phyloP scores from a whole-genome alignment of 2,888 invertebrate species.

The Oxystoma pomonae region DNA sequence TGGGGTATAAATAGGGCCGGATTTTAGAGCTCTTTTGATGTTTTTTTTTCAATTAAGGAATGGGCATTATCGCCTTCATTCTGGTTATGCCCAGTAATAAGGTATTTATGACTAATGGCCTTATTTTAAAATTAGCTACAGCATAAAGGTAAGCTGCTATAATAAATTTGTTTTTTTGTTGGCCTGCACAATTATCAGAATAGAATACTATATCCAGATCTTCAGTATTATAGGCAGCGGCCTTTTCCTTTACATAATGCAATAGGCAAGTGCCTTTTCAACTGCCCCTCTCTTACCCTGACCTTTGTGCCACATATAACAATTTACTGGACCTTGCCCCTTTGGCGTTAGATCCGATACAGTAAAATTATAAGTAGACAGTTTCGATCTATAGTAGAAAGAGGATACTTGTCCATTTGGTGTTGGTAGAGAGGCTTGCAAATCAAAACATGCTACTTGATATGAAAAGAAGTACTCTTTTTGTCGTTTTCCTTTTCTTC shows the following conservation, averaged over 20 bases:
- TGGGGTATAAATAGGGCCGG: background rate
- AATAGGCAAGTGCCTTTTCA: slow-evolving; percentile 15
- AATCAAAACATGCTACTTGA: too few relatives aligned
- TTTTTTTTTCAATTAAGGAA: background rate
- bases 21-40: background rate
- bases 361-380: slow-evolving; percentile 19
- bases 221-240: slow-evolving; percentile 3
- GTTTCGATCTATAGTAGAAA: slow-evolving; percentile 21
- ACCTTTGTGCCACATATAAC: slow-evolving; percentile 27
- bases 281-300: slow-evolving; percentile 26
- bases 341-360: slow-evolving; percentile 14
- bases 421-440: too few relatives aligned
- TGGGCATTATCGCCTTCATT: slow-evolving; percentile 2
- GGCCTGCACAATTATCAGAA: slow-evolving; percentile 31
- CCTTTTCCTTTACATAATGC: slow-evolving; percentile 11
- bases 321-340: slow-evolving; percentile 15
- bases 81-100: slow-evolving; percentile 5
- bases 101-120: slow-evolving; percentile 10
- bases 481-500: too few relatives aligned
- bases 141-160: slow-evolving; percentile 9
- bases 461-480: too few relatives aligned
- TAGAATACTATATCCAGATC: slow-evolving; percentile 28
- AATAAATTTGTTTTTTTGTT: slow-evolving; percentile 19
- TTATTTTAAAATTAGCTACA: slow-evolving; percentile 12
- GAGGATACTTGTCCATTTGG: too few relatives aligned